Percentiles rank a stretch among this genome's conserved stretches.
Conservation (phyloP, 2,113 vertebrate genomes). For the Lutjanus erythropterus region DNA sequence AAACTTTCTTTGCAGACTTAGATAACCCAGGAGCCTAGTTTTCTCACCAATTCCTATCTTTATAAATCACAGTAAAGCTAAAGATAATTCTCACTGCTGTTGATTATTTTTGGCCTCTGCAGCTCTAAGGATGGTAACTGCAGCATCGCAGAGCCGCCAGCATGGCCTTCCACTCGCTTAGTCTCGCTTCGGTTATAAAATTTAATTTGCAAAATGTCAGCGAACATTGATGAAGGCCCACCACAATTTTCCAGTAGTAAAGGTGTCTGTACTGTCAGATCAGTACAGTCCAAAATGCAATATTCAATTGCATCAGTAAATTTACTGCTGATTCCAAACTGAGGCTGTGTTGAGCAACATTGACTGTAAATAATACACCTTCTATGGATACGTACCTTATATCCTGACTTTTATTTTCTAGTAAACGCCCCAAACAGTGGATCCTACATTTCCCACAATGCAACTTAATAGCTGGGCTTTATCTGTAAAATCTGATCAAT, state of each 20-base stretch:
- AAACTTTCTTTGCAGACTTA: slow-evolving; percentile 11
- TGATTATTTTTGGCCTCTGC: neutral
- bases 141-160: too few species aligned
- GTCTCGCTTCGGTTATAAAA: too few species aligned
- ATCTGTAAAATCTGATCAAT: neutral
- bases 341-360: too few species aligned
- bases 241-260: neutral
- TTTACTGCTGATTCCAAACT: too few species aligned
- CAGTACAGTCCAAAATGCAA: neutral
- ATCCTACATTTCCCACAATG: neutral
- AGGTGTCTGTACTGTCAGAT: neutral
- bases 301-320: neutral
- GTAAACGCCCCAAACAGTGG: neutral
- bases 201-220: too few species aligned
- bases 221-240: too few species aligned
- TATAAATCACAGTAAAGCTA: neutral
- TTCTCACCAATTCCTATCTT: neutral
- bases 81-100: neutral
- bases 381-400: too few species aligned
- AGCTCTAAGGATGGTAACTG: neutral
- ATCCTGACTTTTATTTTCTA: neutral
- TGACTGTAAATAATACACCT: too few species aligned
- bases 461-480: neutral
- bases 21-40: neutral
- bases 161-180: too few species aligned